Evolutionary conservation across 2,797 vertebrate species (phyloP).

Genomic region (Premnoplex brunnescens): DNA sequence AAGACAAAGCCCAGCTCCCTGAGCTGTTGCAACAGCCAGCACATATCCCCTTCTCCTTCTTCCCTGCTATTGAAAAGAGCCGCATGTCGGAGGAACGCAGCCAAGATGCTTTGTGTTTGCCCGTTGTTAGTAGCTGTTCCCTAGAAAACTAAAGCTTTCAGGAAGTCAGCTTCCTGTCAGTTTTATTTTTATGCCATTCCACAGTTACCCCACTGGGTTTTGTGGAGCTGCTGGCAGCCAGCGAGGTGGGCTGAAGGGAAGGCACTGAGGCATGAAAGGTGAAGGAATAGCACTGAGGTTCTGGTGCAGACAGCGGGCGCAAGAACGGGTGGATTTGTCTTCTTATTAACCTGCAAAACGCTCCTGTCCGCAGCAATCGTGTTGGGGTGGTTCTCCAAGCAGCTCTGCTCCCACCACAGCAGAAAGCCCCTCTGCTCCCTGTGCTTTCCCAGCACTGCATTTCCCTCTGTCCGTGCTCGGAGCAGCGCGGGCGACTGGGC

Average conservation of each 20-base stretch:
- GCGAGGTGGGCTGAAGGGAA: not conserved
- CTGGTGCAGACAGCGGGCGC: not conserved
- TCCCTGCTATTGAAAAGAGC: not conserved
- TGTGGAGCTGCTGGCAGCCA: not conserved
- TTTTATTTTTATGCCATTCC: slow-evolving; percentile 19
- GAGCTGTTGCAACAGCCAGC: not conserved
- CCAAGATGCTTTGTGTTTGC: not conserved
- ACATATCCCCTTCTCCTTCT: not conserved
- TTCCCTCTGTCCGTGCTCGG: not conserved
- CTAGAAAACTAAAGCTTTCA: slow-evolving; percentile 3
- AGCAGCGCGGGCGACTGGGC: not conserved
- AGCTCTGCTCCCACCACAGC: not conserved
- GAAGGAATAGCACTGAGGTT: not conserved
- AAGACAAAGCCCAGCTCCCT: not conserved
- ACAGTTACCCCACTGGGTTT: slow-evolving; percentile 18
- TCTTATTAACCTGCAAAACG: not conserved
- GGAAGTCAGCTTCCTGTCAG: slow-evolving; percentile 25
- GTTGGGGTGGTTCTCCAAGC: not conserved
- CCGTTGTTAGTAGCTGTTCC: not conserved
- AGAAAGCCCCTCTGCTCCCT: not conserved
- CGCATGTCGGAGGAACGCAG: not conserved
- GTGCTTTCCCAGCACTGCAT: not conserved
- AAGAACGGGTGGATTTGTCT: not conserved
- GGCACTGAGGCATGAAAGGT: not conserved
- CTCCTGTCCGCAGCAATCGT: not conserved